phyloP scores from a whole-genome alignment of 1,140 invertebrate genomes.

The Achatina immaculata region DNA sequence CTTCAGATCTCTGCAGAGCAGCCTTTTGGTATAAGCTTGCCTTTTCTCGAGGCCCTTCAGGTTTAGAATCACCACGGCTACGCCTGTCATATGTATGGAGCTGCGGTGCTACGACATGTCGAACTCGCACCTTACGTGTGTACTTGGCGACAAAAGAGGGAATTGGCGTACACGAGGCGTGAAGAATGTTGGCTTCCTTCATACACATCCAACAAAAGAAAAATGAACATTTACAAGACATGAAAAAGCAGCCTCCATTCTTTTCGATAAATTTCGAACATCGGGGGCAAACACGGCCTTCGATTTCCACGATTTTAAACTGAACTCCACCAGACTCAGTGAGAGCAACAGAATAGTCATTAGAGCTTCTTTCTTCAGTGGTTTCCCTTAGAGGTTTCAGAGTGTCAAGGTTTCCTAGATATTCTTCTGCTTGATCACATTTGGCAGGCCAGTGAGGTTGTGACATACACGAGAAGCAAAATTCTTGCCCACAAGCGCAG shows the following conservation, averaged over 20 bases:
- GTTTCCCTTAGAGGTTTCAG: neutral
- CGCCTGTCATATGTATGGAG: too few relatives aligned
- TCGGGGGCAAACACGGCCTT: slow-evolving; percentile 33
- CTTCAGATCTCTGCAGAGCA: neutral
- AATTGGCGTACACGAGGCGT: neutral
- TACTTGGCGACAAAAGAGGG: neutral
- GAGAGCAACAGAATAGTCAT: neutral
- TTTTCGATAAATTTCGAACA: slow-evolving; percentile 40
- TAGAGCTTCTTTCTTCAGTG: neutral
- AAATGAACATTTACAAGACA: slow-evolving; percentile 37
- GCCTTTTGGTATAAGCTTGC: neutral
- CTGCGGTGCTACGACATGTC: neutral
- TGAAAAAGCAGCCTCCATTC: slow-evolving; percentile 36
- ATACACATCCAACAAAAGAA: slow-evolving; percentile 41
- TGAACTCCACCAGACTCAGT: neutral
- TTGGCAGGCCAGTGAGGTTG: slow-evolving; percentile 53
- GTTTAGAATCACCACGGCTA: neutral
- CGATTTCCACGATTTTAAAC: neutral
- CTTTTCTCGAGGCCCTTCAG: neutral
- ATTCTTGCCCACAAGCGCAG: slow-evolving; percentile 48
- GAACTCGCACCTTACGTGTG: neutral
- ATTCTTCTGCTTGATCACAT: slow-evolving; percentile 45
- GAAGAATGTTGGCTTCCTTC: neutral
- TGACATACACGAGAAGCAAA: slow-evolving; percentile 54
- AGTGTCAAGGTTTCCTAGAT: slow-evolving; percentile 35